A percentile compares a stretch with the other conserved stretches of the same genome.
phyloP scores from a whole-genome alignment of 1,140 invertebrate genomes.

The Pinna nobilis region DNA sequence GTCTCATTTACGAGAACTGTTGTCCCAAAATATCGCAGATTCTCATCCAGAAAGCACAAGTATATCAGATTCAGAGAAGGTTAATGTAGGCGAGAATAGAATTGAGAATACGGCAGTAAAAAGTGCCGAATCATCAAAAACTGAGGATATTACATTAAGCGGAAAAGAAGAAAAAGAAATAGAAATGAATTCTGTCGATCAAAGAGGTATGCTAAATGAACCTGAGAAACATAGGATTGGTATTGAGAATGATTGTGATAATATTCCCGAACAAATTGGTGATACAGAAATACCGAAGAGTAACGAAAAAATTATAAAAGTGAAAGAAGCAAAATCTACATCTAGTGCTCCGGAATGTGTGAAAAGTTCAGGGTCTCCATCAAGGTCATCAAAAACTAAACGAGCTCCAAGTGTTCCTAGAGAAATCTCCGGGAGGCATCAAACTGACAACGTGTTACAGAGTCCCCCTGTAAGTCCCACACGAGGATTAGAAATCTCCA shows the following conservation, averaged over 20 bases:
- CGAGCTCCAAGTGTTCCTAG: constrained; percentile 2
- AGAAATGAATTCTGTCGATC: too few relatives aligned
- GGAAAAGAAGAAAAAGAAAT: too few relatives aligned
- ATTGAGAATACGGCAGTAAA: too few relatives aligned
- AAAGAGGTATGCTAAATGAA: too few relatives aligned
- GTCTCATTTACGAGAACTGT: not conserved
- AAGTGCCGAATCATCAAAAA: too few relatives aligned
- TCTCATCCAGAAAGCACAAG: not conserved
- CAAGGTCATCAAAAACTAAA: not conserved
- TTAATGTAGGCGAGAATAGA: too few relatives aligned
- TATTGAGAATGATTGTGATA: too few relatives aligned
- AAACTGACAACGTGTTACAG: not conserved
- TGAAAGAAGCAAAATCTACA: not conserved
- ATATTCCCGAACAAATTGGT: too few relatives aligned
- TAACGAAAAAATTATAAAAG: not conserved
- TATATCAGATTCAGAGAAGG: not conserved
- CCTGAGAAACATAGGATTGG: too few relatives aligned
- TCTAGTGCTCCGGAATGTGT: constrained; percentile 1
- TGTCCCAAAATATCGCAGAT: not conserved
- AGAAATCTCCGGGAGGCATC: too few relatives aligned
- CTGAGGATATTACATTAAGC: too few relatives aligned
- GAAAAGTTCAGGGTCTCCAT: not conserved
- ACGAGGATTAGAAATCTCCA: constrained; percentile 18
- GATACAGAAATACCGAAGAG: too few relatives aligned
- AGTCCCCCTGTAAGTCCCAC: not conserved